Evolutionary conservation across 92 coral and sea anemone genomes (phyloP).

Genomic region (Siderastrea siderea): DNA sequence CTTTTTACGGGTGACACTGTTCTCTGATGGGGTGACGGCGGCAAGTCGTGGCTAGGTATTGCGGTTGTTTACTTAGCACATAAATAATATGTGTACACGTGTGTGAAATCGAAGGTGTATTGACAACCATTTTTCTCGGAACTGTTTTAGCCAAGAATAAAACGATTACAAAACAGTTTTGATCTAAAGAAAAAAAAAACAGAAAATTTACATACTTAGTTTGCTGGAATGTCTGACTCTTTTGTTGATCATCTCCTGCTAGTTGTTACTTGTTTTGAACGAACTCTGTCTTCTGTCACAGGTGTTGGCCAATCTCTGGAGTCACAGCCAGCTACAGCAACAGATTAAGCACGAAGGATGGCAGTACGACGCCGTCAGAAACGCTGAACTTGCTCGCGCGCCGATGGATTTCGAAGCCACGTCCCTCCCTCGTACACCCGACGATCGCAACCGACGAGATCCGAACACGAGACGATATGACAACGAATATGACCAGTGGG

Average conservation of each 20-base stretch:
- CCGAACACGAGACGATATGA: conserved; percentile 57
- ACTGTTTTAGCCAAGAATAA: too few species aligned
- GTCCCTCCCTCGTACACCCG: conserved; percentile 83
- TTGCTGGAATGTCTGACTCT: not conserved
- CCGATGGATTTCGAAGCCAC: conserved; percentile 87
- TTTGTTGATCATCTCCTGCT: not conserved
- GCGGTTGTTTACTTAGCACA: too few species aligned
- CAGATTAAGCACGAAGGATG: conserved; percentile 88
- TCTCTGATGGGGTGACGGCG: too few species aligned
- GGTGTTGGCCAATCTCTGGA: conserved; percentile 88
- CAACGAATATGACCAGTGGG: conserved; percentile 37
- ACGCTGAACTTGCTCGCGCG: conserved; percentile 63
- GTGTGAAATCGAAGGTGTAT: too few species aligned
- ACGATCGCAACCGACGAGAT: conserved; percentile 45
- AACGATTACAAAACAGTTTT: too few species aligned
- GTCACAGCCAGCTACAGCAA: conserved; percentile 69
- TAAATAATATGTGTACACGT: too few species aligned
- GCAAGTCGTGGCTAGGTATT: too few species aligned
- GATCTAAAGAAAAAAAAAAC: too few species aligned
- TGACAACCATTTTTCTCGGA: too few species aligned
- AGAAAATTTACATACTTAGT: not conserved
- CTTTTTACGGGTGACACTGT: too few species aligned
- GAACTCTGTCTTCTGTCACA: conserved; percentile 6
- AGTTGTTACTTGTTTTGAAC: too few species aligned
- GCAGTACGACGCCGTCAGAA: conserved; percentile 64